Evolutionary conservation across 37 sponge, comb jelly and placozoan species (phyloP).

Genomic region (Hormiphora californensis): DNA sequence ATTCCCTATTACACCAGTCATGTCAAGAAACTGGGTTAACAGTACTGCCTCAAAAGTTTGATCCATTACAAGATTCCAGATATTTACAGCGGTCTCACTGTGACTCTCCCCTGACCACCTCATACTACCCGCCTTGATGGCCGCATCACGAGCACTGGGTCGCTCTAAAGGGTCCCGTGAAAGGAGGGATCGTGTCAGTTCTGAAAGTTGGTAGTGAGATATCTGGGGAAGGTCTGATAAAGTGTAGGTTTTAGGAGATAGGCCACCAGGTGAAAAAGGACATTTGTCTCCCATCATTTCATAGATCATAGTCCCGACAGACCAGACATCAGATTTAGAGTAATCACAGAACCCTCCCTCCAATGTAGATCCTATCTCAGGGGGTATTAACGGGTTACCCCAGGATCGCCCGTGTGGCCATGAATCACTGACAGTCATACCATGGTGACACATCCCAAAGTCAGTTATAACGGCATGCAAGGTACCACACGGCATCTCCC

Average conservation of each 20-base stretch:
- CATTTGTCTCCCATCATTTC: neutral
- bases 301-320: slow-evolving; percentile 1
- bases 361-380: neutral
- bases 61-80: too few relatives aligned
- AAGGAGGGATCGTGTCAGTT: neutral
- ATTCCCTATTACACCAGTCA: too few relatives aligned
- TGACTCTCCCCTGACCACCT: too few relatives aligned
- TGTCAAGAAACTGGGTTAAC: too few relatives aligned
- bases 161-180: slow-evolving; percentile 20
- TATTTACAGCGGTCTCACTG: too few relatives aligned
- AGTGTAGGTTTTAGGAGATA: neutral
- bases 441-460: slow-evolving; percentile 51
- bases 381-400: slow-evolving; percentile 48
- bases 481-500: neutral
- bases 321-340: slow-evolving; percentile 20
- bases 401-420: neutral
- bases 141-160: too few relatives aligned
- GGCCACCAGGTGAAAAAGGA: neutral
- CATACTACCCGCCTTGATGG: too few relatives aligned
- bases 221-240: neutral
- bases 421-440: too few relatives aligned
- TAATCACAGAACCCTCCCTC: neutral
- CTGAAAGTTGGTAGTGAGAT: neutral
- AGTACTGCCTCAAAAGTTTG: too few relatives aligned
- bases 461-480: slow-evolving; percentile 3